Evolutionary conservation across 2,113 vertebrate genomes (phyloP), one percentile per base, ranked within the genome.

Genomic region (Myotis lucifugus): DNA sequence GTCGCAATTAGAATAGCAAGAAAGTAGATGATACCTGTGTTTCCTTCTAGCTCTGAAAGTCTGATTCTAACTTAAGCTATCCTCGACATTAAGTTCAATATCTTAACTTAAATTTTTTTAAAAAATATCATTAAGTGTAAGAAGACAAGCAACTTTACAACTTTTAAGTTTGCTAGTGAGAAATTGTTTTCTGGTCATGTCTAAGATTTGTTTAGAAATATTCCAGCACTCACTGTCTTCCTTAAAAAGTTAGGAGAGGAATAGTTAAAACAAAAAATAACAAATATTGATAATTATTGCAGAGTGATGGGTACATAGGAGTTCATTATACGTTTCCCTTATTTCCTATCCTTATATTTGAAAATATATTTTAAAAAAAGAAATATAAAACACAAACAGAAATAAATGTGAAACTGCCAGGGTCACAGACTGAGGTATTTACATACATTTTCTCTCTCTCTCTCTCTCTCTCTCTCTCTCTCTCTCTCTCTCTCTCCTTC

Each of bases 191-290:
- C 52, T 69, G 27, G 37, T 77, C 18, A 37, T 46, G 25, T 88
- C 27, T 72, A 61, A 92, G 23, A 86, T 73, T 83, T 90, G 32
- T 95, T 88, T 76, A 29, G 69, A 94, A 74, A 37, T 74, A 87
- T 12, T 73, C 40, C 14, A 69, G 14, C 25, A 29, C 9, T 40
- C 12, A 27, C 25, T 64, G 29, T 18, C 15, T 72, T 7, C 67
- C 42, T 82, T 66, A 86, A 86, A 85, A 89, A 67, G 27, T 67
- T 83, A 4, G 17, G 12, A 90, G 46, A 5, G 40, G 17, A 52
- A 25, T 73, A 73, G 34, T 37, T 95, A 92, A 90, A 95, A 90
- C 13, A 40, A 86, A 86, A 18, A 86, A 56, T 66, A 50, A 54
- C 73, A 87, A 94, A 67, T 73, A 59, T 5, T 59, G 34, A 10